These are phyloP conservation scores for Pentamera pediparva DNA, from an alignment of 53 echinoderm and acorn worm genomes.

Conservation along the genomic window DNA sequence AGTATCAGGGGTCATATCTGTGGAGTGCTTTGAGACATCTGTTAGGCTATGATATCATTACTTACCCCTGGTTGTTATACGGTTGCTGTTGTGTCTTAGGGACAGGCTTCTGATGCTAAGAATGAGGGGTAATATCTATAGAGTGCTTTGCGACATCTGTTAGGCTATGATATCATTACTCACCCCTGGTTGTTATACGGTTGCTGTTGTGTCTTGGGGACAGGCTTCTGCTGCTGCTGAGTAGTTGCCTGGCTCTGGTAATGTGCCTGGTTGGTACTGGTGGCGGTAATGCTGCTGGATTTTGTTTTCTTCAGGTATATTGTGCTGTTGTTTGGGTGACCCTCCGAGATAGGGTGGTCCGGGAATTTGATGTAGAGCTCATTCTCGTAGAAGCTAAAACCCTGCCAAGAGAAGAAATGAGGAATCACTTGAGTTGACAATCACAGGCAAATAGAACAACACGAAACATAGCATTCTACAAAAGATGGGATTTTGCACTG, in stretches of 20 bases:
- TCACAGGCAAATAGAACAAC: not conserved
- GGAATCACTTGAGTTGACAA: not conserved
- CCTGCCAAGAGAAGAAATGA: conserved; percentile 40
- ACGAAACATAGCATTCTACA: not conserved
- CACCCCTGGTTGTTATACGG: not conserved
- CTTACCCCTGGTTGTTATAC: too few species aligned
- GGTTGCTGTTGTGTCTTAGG: too few species aligned
- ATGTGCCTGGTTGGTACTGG: not conserved
- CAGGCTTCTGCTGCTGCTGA: not conserved
- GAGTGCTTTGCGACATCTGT: too few species aligned
- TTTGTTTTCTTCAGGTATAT: conserved; percentile 67
- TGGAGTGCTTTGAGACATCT: too few species aligned
- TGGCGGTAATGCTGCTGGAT: conserved; percentile 30
- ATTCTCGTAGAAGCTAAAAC: conserved; percentile 58
- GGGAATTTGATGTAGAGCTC: conserved; percentile 92
- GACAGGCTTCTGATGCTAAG: too few species aligned
- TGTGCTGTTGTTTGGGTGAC: conserved; percentile 63
- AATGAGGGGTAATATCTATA: too few species aligned
- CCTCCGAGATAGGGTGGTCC: conserved; percentile 83
- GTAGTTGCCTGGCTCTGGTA: not conserved
- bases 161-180: too few species aligned
- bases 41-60: too few species aligned
- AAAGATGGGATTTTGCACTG: not conserved
- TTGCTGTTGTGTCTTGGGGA: conserved; percentile 12
- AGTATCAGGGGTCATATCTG: too few species aligned